Base-by-base conservation (phyloP, 1,140 invertebrate species). In the Eueides isabella region DNA sequence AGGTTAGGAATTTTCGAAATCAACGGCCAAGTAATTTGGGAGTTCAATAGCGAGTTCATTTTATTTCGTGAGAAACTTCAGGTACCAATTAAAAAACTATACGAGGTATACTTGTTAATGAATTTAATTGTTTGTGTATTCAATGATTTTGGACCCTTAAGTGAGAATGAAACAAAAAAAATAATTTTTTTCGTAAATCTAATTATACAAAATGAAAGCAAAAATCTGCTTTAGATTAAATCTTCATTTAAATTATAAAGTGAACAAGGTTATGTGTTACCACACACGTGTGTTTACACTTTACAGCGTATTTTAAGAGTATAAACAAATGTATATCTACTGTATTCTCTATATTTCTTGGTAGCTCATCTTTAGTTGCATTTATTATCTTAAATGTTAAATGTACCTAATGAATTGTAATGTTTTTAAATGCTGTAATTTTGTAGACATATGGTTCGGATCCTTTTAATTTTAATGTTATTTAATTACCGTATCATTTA, bases 21-120 rank as follows among this genome's bases (percentile, higher is more conserved):
- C 48, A 61, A 35, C 48, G 12, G 16, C 38, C 19, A n/a, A 14
- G 16, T 61, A 63, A 30, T 63, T 31, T 23, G 44, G 31, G 48
- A 55, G 48, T n/a, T 69, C 30, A 69, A 61, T 69, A 61, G 55
- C 48, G 67, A 68, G 33, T 61, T 31, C 48, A 35, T 69, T 35
- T 61, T 61, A 61, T 48, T 67, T 33, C 67, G 67, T 69, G 67
- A 69, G 67, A 69, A 69, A 16, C 19, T 35, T 26, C 29, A 55
- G 44, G 12, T 61, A 61, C 33, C 48, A 28, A 61, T 61, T 61
- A 61, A 44, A 33, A 61, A 6, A 44, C 3, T 19, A 44, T 1
- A 55, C 23, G 48, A 26, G 11, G 7, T 26, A 26, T 23, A 55
- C 9, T 55, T 55, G 9, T 55, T 55, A 55, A 55, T 55, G 19